Base-by-base conservation (phyloP, 2,888 invertebrate species). In the Xiphydria camelus region DNA sequence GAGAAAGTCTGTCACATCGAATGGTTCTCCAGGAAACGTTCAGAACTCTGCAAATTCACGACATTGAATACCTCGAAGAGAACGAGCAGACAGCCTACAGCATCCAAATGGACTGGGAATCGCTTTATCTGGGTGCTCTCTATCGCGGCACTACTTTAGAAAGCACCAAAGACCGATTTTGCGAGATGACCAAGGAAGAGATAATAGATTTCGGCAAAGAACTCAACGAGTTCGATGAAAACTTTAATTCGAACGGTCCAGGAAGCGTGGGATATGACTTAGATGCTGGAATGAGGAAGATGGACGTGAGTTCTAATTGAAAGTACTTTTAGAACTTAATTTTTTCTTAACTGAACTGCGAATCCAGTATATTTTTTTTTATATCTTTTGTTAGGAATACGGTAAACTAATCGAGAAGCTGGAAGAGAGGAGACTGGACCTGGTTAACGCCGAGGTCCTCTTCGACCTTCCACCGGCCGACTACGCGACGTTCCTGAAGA, bases 401-500 rank as follows among this genome's bases (percentile, higher is more conserved):
- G 71, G 70, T 7, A 81, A 82, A 59, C 79, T 84, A 57, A 86
- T 94, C 53, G 81, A 82, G 2, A 80, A 82, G 26, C 65, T 89
- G 6, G 91, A 92, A 64, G 70, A 73, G 0, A 83, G 84, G 9
- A 82, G 89, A 54, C 77, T 80, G 40, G 82, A 81, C 49, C 71
- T 84, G 57, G 81, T 83, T 3, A 85, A 84, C 44, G 91, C 92
- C 0, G 94, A 94, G 76, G 85, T 88, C 64, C 79, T 95, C 2
- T 95, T 95, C 73, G 92, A 93, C 62, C 86, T 94, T 61, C 86
- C 91, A 1, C 81, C 92, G 36, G 87, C 91, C 0, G 89, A 92
- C 70, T 94, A 93, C 65, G 85, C 87, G 0, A 84, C 85, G 47
- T 89, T 90, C 75, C 67, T 84, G 18, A 79, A 82, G 19, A 78